Base-by-base conservation (phyloP, 2,888 invertebrate genomes). In the Caenorhabditis afra region DNA sequence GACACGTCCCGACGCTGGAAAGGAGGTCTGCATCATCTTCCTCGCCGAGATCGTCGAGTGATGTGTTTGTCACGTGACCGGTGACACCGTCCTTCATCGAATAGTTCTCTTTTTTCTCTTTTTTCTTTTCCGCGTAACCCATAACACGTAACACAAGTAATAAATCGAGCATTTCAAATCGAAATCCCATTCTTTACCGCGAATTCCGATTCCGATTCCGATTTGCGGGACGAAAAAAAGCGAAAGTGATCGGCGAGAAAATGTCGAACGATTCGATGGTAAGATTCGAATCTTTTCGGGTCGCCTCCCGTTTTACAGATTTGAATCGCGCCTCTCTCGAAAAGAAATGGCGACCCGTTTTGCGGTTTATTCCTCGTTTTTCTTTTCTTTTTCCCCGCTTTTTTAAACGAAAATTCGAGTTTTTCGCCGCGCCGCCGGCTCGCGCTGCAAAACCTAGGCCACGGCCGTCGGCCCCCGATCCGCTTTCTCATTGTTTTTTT, bases 11-110 rank as follows among this genome's bases (percentile, higher is more conserved):
- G 70, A 73, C n/a, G 23, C 53, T 3, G 75, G 64, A 16, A 75
- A 82, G 57, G 87, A 85, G 47, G 71, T 83, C 35, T 87, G 87
- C 79, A 80, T 87, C 61, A 82, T 87, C 55, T 87, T 87, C 83
- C 59, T 87, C 35, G 87, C 82, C n/a, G 74, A 82, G 64, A 85
- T 87, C 37, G 73, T 70, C 50, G 79, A 74, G 16, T 81, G 57
- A 66, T 29, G 37, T 37, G 37, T 37, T 37, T 41, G 55, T 53
- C n/a, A 12, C 35, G n/a, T 29, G 22, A 22, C 20, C n/a, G 11
- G 11, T 20, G n/a, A 20, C 35, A 29, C 23, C 50, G 45, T 53
- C 44, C n/a, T n/a, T n/a, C n/a, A n/a, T 64, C 20, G 35, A 53
- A n/a, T n/a, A n/a, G n/a, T n/a, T n/a, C n/a, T n/a, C n/a, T n/a